These are phyloP conservation scores for Percopsis omiscomaycus DNA, from an alignment of 2,797 vertebrate species.

Conservation along the genomic window DNA sequence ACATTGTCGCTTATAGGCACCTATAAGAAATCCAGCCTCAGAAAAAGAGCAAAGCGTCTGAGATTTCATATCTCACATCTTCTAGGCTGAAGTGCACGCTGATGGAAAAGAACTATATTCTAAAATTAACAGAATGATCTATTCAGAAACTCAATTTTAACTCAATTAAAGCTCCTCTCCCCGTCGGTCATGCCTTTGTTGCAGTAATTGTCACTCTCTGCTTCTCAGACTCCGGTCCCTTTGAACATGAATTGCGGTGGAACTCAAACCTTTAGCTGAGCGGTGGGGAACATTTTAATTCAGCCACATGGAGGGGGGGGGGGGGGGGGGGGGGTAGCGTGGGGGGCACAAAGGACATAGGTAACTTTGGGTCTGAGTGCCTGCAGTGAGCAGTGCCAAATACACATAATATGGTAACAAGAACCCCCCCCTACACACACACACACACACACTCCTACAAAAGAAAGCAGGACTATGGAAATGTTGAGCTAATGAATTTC, in stretches of 20 bases:
- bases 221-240: slow-evolving; percentile 57
- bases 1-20: neutral
- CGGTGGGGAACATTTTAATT: slow-evolving; percentile 60
- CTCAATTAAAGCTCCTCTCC: slow-evolving; percentile 71
- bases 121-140: slow-evolving; percentile 69
- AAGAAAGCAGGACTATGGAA: slow-evolving; percentile 57
- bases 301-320: slow-evolving; percentile 43
- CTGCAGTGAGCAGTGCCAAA: slow-evolving; percentile 48
- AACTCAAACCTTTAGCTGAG: slow-evolving; percentile 60
- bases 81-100: slow-evolving; percentile 33
- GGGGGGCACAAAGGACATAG: slow-evolving; percentile 47
- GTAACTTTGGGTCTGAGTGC: slow-evolving; percentile 59
- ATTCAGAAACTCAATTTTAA: slow-evolving; percentile 72
- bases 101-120: slow-evolving; percentile 52
- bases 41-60: slow-evolving; percentile 10
- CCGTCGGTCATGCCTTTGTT: slow-evolving; percentile 69
- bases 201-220: slow-evolving; percentile 60
- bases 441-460: slow-evolving; percentile 25
- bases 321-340: slow-evolving; percentile 51
- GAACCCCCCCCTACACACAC: slow-evolving; percentile 14
- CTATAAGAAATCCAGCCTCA: slow-evolving; percentile 30
- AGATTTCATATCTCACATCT: slow-evolving; percentile 55
- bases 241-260: slow-evolving; percentile 61
- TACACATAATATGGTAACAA: slow-evolving; percentile 12
- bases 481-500: slow-evolving; percentile 70